Conservation (phyloP, 2,113 vertebrate species). For the Cygnus buccinator region DNA sequence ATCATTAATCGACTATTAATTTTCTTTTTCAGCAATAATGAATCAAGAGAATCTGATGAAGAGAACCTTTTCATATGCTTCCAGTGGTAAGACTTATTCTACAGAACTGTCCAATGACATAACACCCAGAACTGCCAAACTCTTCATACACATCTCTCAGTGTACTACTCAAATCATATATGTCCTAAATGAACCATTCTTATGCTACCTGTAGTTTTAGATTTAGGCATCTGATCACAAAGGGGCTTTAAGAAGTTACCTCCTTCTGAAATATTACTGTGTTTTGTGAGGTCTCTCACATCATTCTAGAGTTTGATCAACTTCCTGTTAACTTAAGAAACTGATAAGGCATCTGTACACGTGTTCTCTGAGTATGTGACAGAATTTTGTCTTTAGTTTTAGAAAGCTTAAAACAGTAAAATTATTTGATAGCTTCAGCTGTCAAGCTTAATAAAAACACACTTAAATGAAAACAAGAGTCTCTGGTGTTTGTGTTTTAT, state of each 20-base stretch:
- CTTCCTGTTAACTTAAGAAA: neutral
- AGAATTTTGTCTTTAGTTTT: neutral
- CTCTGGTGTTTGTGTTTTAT: neutral
- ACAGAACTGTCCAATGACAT: neutral
- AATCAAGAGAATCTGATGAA: neutral
- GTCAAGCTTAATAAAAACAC: neutral
- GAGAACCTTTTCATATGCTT: neutral
- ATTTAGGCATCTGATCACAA: neutral
- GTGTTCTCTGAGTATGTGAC: neutral
- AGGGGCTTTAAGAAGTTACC: neutral
- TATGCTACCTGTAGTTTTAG: neutral
- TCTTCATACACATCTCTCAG: neutral
- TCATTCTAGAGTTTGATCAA: neutral
- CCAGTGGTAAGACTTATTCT: neutral
- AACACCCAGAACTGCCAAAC: neutral
- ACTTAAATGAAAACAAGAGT: neutral
- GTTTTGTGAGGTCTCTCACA: neutral
- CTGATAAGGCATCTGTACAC: neutral
- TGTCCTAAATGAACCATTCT: neutral
- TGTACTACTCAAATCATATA: neutral
- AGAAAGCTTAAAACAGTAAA: neutral
- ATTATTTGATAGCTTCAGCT: neutral
- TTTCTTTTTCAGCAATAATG: neutral
- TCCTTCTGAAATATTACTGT: neutral
- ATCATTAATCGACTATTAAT: neutral